These are phyloP conservation scores for Apamea monoglypha DNA, from an alignment of 2,888 invertebrate genomes.

Conservation along the genomic window DNA sequence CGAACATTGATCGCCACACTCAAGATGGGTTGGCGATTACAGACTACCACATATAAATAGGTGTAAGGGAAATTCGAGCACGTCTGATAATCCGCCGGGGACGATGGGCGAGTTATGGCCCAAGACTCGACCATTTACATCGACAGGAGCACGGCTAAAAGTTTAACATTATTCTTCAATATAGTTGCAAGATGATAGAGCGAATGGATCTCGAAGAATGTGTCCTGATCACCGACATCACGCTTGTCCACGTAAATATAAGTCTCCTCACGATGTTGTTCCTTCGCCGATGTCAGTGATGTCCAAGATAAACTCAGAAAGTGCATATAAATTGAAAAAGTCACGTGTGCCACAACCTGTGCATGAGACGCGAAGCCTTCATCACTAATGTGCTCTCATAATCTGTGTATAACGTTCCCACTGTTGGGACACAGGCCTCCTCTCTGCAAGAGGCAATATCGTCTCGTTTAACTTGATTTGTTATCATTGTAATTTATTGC, in stretches of 20 bases:
- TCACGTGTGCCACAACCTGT: background rate
- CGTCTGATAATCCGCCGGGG: constrained; percentile 62
- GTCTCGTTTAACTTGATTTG: background rate
- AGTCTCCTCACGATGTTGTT: background rate
- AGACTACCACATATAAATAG: constrained; percentile 42
- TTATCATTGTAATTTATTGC: background rate
- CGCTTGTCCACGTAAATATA: constrained; percentile 86
- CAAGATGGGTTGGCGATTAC: background rate
- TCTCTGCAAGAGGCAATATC: background rate
- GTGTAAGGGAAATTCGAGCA: constrained; percentile 61
- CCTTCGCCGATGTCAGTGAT: background rate
- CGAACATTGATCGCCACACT: background rate
- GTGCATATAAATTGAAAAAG: background rate
- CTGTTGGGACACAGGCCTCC: background rate
- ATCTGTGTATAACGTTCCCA: background rate
- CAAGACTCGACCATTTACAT: constrained; percentile 65
- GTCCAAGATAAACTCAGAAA: background rate
- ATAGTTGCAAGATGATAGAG: constrained; percentile 98
- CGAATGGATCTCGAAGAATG: constrained; percentile 99
- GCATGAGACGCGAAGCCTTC: too few species aligned
- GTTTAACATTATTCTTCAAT: constrained; percentile 22
- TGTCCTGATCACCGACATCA: constrained; percentile 98
- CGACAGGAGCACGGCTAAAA: constrained; percentile 63
- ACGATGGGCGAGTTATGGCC: constrained; percentile 63
- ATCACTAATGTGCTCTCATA: background rate